Evolutionary conservation across 2,888 invertebrate genomes (phyloP).

Genomic region (Melipona bicolor): DNA sequence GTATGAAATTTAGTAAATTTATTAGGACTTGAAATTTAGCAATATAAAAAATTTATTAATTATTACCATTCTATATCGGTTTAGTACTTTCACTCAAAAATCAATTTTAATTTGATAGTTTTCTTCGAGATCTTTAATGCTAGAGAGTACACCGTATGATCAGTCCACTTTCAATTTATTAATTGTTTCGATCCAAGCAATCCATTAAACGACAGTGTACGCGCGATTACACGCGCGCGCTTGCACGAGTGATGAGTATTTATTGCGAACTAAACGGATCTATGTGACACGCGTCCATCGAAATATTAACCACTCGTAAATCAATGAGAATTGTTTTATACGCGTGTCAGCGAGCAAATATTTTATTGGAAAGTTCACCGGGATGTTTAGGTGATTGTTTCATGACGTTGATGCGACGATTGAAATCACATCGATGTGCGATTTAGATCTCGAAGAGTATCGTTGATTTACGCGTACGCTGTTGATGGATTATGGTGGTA

Average conservation of each 20-base stretch:
- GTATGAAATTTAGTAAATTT: too few species aligned
- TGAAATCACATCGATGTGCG: background rate
- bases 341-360: background rate
- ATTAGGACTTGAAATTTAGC: too few species aligned
- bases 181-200: background rate
- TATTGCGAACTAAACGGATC: background rate
- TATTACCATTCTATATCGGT: too few species aligned
- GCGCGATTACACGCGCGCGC: background rate
- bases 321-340: background rate
- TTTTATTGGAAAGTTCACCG: background rate
- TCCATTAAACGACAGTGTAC: background rate
- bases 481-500: background rate
- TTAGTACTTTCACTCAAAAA: too few species aligned
- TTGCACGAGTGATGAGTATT: background rate
- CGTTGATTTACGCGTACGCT: background rate
- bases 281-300: background rate
- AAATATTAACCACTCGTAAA: conserved; percentile 4
- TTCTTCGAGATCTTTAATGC: too few species aligned
- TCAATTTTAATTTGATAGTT: too few species aligned
- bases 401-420: background rate
- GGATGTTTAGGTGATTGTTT: conserved; percentile 10
- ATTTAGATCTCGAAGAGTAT: background rate
- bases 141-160: background rate
- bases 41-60: too few species aligned
- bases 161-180: background rate